phyloP scores from a whole-genome alignment of 2,797 vertebrate species.

The Pelobates cultripes region DNA sequence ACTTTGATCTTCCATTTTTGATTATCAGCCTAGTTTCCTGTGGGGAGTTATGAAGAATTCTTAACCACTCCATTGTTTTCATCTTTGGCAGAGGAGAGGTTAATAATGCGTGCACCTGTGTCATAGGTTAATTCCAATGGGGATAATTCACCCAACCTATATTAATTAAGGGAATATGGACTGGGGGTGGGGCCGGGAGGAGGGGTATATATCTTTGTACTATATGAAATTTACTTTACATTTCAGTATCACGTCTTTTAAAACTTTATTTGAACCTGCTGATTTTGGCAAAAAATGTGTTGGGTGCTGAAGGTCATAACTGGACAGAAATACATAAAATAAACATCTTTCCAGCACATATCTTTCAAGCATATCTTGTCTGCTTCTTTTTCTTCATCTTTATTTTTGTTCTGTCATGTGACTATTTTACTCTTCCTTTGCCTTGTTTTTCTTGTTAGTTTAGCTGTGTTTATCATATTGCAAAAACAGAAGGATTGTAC shows the following conservation, averaged over 20 bases:
- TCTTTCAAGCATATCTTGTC: conserved; percentile 53
- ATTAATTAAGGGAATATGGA: conserved; percentile 5
- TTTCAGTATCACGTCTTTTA: conserved; percentile 19
- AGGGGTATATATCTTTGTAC: conserved; percentile 37
- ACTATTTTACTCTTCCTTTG: neutral
- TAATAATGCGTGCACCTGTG: conserved; percentile 11
- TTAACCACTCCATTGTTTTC: conserved; percentile 36
- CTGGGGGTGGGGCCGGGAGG: too few species aligned
- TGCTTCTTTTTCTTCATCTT: conserved; percentile 38
- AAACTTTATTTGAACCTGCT: conserved; percentile 26
- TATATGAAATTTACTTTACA: conserved; percentile 30
- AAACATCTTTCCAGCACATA: conserved; percentile 55
- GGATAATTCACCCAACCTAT: conserved; percentile 24
- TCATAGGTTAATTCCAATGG: neutral
- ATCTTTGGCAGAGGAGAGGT: conserved; percentile 13
- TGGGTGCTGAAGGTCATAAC: conserved; percentile 26
- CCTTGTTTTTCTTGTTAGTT: too few species aligned
- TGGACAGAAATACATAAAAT: conserved; percentile 52
- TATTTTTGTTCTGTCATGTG: neutral
- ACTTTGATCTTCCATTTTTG: conserved; percentile 97
- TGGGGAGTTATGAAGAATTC: conserved; percentile 24
- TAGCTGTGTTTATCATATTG: too few species aligned
- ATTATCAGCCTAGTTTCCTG: conserved; percentile 72
- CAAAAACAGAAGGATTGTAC: too few species aligned
- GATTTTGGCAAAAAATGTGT: conserved; percentile 33